Evolutionary conservation across 2,888 invertebrate genomes (phyloP).

Genomic region (Silvanus unidentatus): DNA sequence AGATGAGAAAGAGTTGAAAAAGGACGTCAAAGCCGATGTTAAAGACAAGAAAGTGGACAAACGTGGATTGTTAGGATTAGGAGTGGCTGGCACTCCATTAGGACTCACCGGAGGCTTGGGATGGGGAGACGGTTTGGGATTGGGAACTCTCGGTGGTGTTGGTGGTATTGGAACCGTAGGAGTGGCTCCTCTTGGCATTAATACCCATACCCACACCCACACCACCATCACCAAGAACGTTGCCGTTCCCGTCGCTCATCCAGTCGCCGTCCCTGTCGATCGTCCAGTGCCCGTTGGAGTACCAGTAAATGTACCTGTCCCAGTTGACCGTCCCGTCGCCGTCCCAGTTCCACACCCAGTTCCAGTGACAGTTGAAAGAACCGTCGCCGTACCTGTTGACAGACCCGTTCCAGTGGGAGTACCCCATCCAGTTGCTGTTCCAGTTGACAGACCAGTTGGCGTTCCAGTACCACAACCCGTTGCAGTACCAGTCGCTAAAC

Average conservation of each 20-base stretch:
- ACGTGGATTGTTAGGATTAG: slow-evolving; percentile 36
- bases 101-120: slow-evolving; percentile 18
- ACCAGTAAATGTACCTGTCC: slow-evolving; percentile 47
- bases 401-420: slow-evolving; percentile 35
- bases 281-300: slow-evolving; percentile 48
- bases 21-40: slow-evolving; percentile 12
- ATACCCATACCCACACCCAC: slow-evolving; percentile 37
- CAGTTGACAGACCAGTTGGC: slow-evolving; percentile 29
- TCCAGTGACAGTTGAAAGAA: slow-evolving; percentile 51
- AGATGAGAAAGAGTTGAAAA: slow-evolving; percentile 12
- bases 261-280: slow-evolving; percentile 47
- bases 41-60: slow-evolving; percentile 37
- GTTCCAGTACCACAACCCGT: slow-evolving; percentile 32
- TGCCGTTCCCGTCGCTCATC: slow-evolving; percentile 49
- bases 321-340: slow-evolving; percentile 53
- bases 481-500: slow-evolving; percentile 26
- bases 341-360: slow-evolving; percentile 27
- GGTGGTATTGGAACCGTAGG: slow-evolving; percentile 8
- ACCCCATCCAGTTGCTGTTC: slow-evolving; percentile 33
- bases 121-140: slow-evolving; percentile 17
- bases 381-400: slow-evolving; percentile 51
- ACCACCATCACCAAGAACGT: slow-evolving; percentile 48
- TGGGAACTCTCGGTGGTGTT: slow-evolving; percentile 8
- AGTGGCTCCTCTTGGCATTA: slow-evolving; percentile 20
- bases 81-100: slow-evolving; percentile 22